These are phyloP conservation scores for Toxotes chatareus DNA, from an alignment of 2,113 vertebrate genomes.

Conservation along the genomic window DNA sequence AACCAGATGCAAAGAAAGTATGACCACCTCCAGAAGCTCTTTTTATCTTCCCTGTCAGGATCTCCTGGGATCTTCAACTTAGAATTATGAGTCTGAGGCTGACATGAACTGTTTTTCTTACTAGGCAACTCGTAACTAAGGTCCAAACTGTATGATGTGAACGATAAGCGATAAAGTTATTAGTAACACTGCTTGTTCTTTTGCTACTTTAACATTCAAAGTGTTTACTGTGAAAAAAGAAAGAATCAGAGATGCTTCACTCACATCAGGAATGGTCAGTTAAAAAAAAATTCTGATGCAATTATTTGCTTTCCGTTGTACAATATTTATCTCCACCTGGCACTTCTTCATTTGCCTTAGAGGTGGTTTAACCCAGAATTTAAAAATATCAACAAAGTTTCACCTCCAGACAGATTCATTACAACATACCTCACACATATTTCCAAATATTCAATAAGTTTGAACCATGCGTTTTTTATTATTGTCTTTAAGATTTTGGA, in stretches of 20 bases:
- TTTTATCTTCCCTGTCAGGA: neutral
- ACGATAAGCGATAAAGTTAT: too few relatives aligned
- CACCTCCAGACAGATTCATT: neutral
- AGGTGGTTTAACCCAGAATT: neutral
- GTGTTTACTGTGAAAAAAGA: neutral
- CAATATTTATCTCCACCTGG: neutral
- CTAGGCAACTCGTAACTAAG: neutral
- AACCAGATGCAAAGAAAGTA: neutral
- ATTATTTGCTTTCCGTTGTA: neutral
- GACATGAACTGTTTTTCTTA: neutral
- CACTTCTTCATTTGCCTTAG: neutral
- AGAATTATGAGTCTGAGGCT: neutral
- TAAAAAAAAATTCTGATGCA: too few relatives aligned
- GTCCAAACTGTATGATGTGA: neutral
- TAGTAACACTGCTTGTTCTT: too few relatives aligned
- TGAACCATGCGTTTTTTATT: neutral
- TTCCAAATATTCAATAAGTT: neutral
- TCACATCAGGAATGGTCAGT: neutral
- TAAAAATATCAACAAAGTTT: neutral
- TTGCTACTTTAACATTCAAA: neutral
- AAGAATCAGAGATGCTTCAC: neutral
- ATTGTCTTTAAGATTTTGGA: slow-evolving; percentile 91
- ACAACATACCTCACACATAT: neutral
- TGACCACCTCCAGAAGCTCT: neutral
- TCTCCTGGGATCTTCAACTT: neutral